Evolutionary conservation across 2,113 vertebrate species (phyloP), one percentile per base, ranked within the genome.

Genomic region (Colistium nudipinnis): DNA sequence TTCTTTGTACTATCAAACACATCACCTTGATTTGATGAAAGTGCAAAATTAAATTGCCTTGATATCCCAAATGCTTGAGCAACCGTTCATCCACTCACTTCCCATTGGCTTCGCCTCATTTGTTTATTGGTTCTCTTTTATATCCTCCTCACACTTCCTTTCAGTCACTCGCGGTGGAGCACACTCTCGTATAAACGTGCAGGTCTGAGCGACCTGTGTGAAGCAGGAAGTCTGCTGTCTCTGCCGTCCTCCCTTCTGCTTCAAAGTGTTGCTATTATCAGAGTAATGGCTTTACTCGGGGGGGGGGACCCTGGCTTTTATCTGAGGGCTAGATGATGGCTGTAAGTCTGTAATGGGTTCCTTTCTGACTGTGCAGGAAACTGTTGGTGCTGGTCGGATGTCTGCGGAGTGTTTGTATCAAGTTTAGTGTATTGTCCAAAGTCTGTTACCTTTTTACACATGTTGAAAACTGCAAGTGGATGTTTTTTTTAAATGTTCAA

Each of bases 251-350:
- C 73, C 67, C 47, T 55, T 38, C 7, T 24, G 60, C 87, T 83
- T 91, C 89, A 89, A 89, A 86, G 91, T 78, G 52, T 47, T 67
- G 12, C 67, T 70, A 45, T 74, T 62, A 79, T 79, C 79, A 79
- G 66, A 79, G 55, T 73, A 83, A 81, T 75, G 65, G 71, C 73
- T 87, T 57, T 13, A 78, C 74, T 86, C 70, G 5, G 60, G 72
- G 62, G 62, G 5, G 60, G 72, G 62, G 62, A 64, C 56, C 60
- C 51, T 55, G 45, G 44, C 79, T 81, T 90, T 83, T 84, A 84
- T 86, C 76, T 79, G 52, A 59, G 39, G 45, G 38, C 47, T 73
- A 41, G 69, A 83, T 70, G 73, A 79, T 45, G 49, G 75, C 48
- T 59, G 25, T 48, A 49, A 65, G 30, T 72, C 48, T 38, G 60